phyloP scores from a whole-genome alignment of 2,797 vertebrate genomes.

The Halcyon chelicuti region DNA sequence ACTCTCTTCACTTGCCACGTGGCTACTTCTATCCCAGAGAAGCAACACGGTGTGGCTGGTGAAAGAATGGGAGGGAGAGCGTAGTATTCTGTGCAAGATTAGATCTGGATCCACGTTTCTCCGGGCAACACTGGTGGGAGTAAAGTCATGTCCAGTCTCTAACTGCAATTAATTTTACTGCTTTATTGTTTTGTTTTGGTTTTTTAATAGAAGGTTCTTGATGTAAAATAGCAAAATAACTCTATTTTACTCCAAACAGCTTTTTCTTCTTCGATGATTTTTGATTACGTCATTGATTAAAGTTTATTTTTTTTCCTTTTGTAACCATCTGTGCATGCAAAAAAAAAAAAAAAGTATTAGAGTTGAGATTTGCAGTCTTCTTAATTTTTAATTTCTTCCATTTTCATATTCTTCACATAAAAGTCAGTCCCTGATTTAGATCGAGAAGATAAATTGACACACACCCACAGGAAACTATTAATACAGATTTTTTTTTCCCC shows the following conservation, averaged over 20 bases:
- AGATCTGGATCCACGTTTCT: background rate
- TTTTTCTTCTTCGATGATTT: background rate
- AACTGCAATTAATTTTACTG: background rate
- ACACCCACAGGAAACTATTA: slow-evolving; percentile 29
- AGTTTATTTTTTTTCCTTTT: background rate
- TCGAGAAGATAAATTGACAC: slow-evolving; percentile 14
- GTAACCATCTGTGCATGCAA: background rate
- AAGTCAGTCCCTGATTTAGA: background rate
- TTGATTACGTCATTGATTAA: background rate
- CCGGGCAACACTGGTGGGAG: background rate
- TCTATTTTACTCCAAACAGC: background rate
- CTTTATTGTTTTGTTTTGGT: background rate
- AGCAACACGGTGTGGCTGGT: background rate
- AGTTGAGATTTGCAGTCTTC: background rate
- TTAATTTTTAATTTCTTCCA: background rate
- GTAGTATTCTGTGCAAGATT: background rate
- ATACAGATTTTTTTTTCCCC: background rate
- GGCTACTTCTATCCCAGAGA: background rate
- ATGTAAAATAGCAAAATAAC: background rate
- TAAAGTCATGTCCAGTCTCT: background rate
- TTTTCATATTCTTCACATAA: background rate
- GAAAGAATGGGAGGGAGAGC: background rate
- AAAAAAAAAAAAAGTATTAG: background rate
- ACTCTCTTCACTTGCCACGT: background rate
- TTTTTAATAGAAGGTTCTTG: background rate